Evolutionary conservation across 2,888 invertebrate species (phyloP), one percentile per base, ranked within the genome.

Genomic region (Agonopterix arenella): DNA sequence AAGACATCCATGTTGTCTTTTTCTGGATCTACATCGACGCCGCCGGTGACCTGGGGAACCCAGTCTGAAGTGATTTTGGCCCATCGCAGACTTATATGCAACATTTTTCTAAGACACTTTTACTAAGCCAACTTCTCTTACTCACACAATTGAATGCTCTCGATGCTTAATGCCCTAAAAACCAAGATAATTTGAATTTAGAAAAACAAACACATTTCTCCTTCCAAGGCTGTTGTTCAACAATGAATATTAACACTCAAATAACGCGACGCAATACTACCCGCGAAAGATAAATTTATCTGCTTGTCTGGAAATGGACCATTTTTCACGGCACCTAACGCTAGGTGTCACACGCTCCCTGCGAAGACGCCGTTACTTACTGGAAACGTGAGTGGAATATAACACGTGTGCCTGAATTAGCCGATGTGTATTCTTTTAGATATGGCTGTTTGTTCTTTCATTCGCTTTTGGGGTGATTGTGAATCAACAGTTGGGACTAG

Each of bases 301-400:
- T 74, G 68, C 73, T 75, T 71, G 76, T 67, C 70, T 73, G 73
- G 69, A 73, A 76, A 73, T 72, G 84, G 83, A 74, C 84, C 86
- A 89, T 88, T 89, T 84, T 82, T 82, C 82, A 88, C 80, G 72
- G 81, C 84, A 82, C 84, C 85, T 84, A 85, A 83, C 84, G 81
- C 76, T 84, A 76, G 83, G 84, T 84, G 84, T 76, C 74, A 73
- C 76, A 76, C 68, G 81, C 77, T 70, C 73, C 66, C 62, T 69
- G 75, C 81, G 76, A 81, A 82, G 85, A 80, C 75, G 82, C 81
- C 85, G 83, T 85, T 84, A 84, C 84, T 85, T 74, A 75, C 69
- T 58, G 61, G 52, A 52, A 61, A 73, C 85, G 85, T 85, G 85
- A 76, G 72, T 13, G 47, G 85, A 84, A 83, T 84, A 70, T 68